Percentiles rank a stretch among this genome's conserved stretches.
phyloP scores from a whole-genome alignment of 2,113 vertebrate species.

The Ochotona princeps region DNA sequence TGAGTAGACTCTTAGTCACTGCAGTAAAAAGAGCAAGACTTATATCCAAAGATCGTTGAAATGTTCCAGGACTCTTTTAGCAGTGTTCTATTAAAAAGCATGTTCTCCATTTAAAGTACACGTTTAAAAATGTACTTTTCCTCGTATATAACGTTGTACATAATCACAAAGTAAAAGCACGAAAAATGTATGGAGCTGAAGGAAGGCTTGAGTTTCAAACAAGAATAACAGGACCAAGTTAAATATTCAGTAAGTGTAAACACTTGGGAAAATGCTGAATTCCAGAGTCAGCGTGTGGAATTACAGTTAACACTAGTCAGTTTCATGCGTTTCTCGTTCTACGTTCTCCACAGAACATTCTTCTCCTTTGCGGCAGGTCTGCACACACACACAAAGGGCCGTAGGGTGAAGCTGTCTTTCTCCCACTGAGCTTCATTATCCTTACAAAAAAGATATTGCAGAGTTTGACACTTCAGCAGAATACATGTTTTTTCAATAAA shows the following conservation, averaged over 20 bases:
- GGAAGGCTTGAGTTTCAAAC: background rate
- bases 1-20: background rate
- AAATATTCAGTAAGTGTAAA: background rate
- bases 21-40: background rate
- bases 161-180: background rate
- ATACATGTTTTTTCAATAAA: background rate
- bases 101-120: background rate
- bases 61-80: background rate
- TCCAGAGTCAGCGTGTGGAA: background rate
- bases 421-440: background rate
- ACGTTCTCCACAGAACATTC: background rate
- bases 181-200: background rate
- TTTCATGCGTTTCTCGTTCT: background rate
- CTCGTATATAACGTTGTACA: background rate
- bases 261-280: background rate
- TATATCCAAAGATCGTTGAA: slow-evolving; percentile 3
- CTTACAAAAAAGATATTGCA: background rate
- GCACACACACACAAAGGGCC: background rate
- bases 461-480: background rate
- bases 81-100: background rate
- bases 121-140: background rate
- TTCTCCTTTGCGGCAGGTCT: background rate
- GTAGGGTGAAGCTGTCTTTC: background rate
- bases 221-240: background rate
- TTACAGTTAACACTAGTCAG: background rate